Conservation (phyloP, 2,113 vertebrate genomes). For the Pangasianodon gigas region DNA sequence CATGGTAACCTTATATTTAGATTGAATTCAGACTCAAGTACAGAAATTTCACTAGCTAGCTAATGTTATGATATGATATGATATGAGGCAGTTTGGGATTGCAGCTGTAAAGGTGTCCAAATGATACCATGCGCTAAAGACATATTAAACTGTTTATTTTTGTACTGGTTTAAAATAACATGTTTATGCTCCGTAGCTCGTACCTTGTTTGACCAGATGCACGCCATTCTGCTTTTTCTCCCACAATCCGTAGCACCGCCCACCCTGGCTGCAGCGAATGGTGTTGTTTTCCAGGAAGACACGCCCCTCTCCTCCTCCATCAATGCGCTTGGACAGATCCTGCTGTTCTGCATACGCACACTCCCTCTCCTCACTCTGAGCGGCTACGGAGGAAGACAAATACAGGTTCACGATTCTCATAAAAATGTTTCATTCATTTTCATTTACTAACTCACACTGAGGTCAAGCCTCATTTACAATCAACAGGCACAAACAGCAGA, state of each 20-base stretch:
- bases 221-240: slow-evolving; percentile 59
- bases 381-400: slow-evolving; percentile 52
- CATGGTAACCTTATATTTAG: neutral
- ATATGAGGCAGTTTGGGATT: neutral
- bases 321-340: slow-evolving; percentile 44
- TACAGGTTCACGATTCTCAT: neutral
- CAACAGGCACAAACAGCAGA: neutral
- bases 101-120: neutral
- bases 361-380: slow-evolving; percentile 59
- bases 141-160: neutral
- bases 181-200: neutral
- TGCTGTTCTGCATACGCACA: slow-evolving; percentile 62
- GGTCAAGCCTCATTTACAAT: neutral
- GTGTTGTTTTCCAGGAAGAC: slow-evolving; percentile 64
- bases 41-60: neutral
- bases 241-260: slow-evolving; percentile 71
- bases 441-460: neutral
- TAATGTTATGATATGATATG: neutral
- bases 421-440: neutral
- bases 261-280: slow-evolving; percentile 61
- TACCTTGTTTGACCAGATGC: slow-evolving; percentile 68
- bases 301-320: slow-evolving; percentile 50
- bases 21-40: neutral
- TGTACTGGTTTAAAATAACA: neutral
- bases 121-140: too few relatives aligned